These are phyloP conservation scores for Himalopsyche anomala DNA, from an alignment of 2,888 invertebrate genomes.

Conservation along the genomic window DNA sequence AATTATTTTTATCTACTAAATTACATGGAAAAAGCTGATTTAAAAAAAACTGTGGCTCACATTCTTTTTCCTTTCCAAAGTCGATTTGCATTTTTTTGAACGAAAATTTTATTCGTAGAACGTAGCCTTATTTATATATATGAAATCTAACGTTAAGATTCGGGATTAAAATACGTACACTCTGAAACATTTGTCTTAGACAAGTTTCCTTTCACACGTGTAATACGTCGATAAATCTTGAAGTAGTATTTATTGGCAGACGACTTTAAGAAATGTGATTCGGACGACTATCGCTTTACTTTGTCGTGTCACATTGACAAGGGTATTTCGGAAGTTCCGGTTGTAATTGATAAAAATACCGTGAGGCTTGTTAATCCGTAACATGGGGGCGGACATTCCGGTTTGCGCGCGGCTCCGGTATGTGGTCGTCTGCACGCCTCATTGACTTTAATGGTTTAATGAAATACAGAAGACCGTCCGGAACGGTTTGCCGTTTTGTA, in stretches of 20 bases:
- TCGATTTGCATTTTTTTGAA: too few relatives aligned
- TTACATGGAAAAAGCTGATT: too few relatives aligned
- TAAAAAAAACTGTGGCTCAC: too few relatives aligned
- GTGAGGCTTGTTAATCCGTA: constrained; percentile 48
- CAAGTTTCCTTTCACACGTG: neutral
- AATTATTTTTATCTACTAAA: too few relatives aligned
- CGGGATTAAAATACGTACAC: too few relatives aligned
- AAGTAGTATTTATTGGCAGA: constrained; percentile 3
- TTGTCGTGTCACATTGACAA: constrained; percentile 14
- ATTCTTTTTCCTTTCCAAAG: too few relatives aligned
- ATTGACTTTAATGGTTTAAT: constrained; percentile 57
- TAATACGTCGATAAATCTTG: constrained; percentile 1
- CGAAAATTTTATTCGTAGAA: too few relatives aligned
- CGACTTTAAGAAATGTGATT: neutral
- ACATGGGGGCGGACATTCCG: constrained; percentile 21
- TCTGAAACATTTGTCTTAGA: too few relatives aligned
- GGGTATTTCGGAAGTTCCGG: neutral
- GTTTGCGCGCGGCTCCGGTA: constrained; percentile 39
- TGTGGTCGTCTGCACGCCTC: constrained; percentile 48
- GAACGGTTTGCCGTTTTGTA: constrained; percentile 51
- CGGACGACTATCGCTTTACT: neutral
- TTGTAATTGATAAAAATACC: constrained; percentile 42
- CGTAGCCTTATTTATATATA: too few relatives aligned
- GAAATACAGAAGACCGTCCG: constrained; percentile 49
- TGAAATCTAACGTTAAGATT: too few relatives aligned